Base-by-base conservation (phyloP, 2,888 invertebrate species). In the Geotrupes spiniger region DNA sequence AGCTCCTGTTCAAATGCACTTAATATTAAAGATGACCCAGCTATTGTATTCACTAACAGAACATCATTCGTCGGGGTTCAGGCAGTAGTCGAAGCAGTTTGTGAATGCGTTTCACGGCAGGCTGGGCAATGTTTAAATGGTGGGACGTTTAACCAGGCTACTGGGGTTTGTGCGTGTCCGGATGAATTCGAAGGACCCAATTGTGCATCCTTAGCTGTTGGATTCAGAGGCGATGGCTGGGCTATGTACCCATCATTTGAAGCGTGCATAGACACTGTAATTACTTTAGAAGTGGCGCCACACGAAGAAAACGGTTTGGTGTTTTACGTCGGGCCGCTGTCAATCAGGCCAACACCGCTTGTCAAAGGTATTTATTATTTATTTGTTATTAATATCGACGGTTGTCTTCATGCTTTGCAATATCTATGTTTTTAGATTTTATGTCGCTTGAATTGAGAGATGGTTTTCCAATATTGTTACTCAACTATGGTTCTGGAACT, bases 11-110 rank as follows among this genome's bases (percentile, higher is more conserved):
- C 84, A 2, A 95, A 92, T 61, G 79, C 80, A 12, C 75, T 96
- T 44, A 81, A 82, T 62, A 69, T 73, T 33, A 84, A 85, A 64
- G 84, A 84, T 46, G 79, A 81, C 1, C 91, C 92, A 0, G 81
- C 86, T 25, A 80, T 90, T 4, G 91, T 99, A 4, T 93, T 89
- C 65, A 94, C 96, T 0, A 98, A 98, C 68, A 86, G 84, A 1
- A 92, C 94, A 0, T 92, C 94, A 2, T 92, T 97, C 67, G 92
- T 98, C 9, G 97, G 97, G 0, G 92, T 99, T 0, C 84, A 85
- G 14, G 92, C 92, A 0, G 78, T 87, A 25, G 86, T 92, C 0
- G 85, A 87, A 68, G 85, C 92, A 0, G 80, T 85, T 38, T 95
- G 94, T 64, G 80, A 78, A 75, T 88, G 69, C 43, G 44, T 62